Base-by-base conservation (phyloP, 2,888 invertebrate species). In the Pristionchus japonicus region DNA sequence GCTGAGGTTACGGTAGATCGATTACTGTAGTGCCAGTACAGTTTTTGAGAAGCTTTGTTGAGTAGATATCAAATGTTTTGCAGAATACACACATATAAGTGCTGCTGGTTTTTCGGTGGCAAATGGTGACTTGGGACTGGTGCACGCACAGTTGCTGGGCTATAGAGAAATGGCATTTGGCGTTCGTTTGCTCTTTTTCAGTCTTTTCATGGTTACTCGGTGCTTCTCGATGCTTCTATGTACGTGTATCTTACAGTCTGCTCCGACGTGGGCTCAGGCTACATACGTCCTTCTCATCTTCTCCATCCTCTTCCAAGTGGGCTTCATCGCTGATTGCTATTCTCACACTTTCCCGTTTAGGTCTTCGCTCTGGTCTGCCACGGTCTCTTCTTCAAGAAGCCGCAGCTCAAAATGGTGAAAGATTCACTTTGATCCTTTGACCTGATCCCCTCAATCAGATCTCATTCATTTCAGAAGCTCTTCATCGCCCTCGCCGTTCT, bases 401-500 rank as follows among this genome's bases (percentile, higher is more conserved):
- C 70, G 7, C 2, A 70, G 1, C 70, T 70, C 34, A 70, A 70
- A 23, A 20, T 37, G 70, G 70, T 70, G 70, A 37, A 20, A 52
- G 6, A 4, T 1, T 9, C n/a, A 23, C 2, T 6, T 17, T 17
- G 23, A 52, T 20, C 23, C 17, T 15, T 49, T 1, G 17, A 2
- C 49, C 7, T 6, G 17, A 6, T 1, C 49, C 17, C 17, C 49
- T 23, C 52, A 1, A 49, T 49, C 13, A 3, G 49, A n/a, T n/a
- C n/a, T n/a, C n/a, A n/a, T n/a, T n/a, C n/a, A n/a, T n/a, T 43
- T 40, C 43, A 77, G 77, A 77, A 47, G 27, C 77, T 77, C 40
- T 43, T 43, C 77, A 77, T 43, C 13, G 77, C 40, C 23, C 13
- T 47, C 27, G 27, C 27, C 7, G 77, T 77, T 15, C 3, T 77